Conservation (phyloP, 2,888 invertebrate species). For the Helicoverpa assulta region DNA sequence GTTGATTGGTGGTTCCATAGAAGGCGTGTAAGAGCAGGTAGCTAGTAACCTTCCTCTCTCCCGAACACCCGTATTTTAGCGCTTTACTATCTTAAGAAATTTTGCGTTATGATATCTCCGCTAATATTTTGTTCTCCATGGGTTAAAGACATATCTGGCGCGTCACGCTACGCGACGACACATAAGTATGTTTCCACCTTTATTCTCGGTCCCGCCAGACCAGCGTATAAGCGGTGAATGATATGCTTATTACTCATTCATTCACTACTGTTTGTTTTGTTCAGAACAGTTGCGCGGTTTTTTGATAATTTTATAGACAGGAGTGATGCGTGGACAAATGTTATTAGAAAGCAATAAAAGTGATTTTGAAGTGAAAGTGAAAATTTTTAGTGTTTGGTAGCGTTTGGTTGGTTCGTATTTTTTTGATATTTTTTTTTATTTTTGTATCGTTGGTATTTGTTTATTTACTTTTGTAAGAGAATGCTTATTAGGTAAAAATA, state of each 20-base stretch:
- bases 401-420: slow-evolving; percentile 31
- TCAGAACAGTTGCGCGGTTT: slow-evolving; percentile 31
- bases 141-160: too few species aligned
- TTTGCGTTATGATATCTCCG: too few species aligned
- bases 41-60: too few species aligned
- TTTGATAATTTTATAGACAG: slow-evolving; percentile 11
- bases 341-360: slow-evolving; percentile 14
- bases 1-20: too few species aligned
- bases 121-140: too few species aligned
- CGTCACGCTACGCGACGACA: too few species aligned
- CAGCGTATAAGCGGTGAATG: slow-evolving; percentile 46
- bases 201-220: slow-evolving; percentile 49
- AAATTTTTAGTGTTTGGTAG: slow-evolving; percentile 18
- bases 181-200: not conserved
- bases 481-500: not conserved
- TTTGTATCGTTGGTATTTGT: not conserved
- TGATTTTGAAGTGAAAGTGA: slow-evolving; percentile 23
- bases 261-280: slow-evolving; percentile 58
- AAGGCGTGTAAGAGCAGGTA: too few species aligned
- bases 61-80: too few species aligned
- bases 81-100: too few species aligned
- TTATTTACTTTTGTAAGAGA: not conserved
- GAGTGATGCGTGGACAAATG: slow-evolving; percentile 15
- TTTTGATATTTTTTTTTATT: not conserved
- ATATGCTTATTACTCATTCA: slow-evolving; percentile 50